Evolutionary conservation across 1,140 invertebrate genomes (phyloP), one percentile per base, ranked within the genome.

Genomic region (Mylabris phalerata): DNA sequence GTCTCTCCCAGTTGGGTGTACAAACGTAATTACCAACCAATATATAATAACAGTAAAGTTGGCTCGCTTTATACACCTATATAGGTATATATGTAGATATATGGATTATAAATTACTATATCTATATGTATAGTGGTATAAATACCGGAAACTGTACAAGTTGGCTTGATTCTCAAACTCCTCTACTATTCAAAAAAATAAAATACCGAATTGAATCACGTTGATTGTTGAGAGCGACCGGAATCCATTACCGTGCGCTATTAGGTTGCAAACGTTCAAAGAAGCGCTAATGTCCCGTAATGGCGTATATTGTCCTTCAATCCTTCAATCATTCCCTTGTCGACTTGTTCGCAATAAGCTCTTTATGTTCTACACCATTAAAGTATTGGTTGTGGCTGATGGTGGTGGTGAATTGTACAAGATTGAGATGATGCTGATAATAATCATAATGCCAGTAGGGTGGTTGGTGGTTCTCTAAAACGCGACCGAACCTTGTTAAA

Each of bases 251-350:
- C 60, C 41, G 41, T 59, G 43, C 45, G 67, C 67, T 68, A 67
- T 68, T 68, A 68, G 65, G 67, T 60, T 67, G 65, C 67, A 68
- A 68, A 68, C 67, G 67, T 64, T 67, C 67, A 68, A 68, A 68
- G 67, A 66, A 67, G 63, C 67, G 67, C 67, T 68, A 68, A 68
- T 68, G 67, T 68, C 60, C 60, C 63, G 59, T 68, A 67, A 68
- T 68, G 65, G 67, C 63, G 65, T 50, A 50, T 61, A 68, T 68
- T 68, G 67, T 68, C 57, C 64, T 55, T 50, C 65, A 65, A 68
- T 68, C 61, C 67, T 67, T 68, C 63, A 64, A 67, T 63, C 63
- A 67, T 65, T 61, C 63, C 60, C 63, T 68, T 42, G 41, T n/a
- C 41, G 41, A 42, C 32, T 32, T 32, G 58, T 59, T 61, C 56